phyloP scores from a whole-genome alignment of 1,140 invertebrate genomes.

The Psix sp. region DNA sequence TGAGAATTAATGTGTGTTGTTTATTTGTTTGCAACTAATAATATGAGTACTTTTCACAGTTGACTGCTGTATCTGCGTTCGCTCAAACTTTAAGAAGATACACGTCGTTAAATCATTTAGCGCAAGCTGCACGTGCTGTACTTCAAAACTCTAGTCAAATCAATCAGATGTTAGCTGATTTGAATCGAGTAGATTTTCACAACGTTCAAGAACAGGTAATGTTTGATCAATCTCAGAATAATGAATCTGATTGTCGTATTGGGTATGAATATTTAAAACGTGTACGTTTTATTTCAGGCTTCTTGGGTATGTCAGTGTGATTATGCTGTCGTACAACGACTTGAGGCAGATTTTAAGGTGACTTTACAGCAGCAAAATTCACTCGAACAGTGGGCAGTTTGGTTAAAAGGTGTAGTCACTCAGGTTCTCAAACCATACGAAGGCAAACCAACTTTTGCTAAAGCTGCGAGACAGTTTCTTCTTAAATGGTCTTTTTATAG shows the following conservation, averaged over 20 bases:
- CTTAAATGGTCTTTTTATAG: constrained; percentile 99
- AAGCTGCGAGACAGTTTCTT: constrained; percentile 94
- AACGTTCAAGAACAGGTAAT: constrained; percentile 91
- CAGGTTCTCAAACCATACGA: constrained; percentile 92
- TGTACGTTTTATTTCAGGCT: constrained; percentile 78
- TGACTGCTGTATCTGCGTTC: constrained; percentile 91
- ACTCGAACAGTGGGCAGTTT: constrained; percentile 97
- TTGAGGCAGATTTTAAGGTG: constrained; percentile 96
- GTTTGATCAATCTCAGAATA: not conserved
- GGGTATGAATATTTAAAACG: no score
- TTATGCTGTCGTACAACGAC: constrained; percentile 87
- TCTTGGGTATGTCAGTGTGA: constrained; percentile 99
- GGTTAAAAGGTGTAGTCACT: constrained; percentile 95
- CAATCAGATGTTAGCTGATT: constrained; percentile 96
- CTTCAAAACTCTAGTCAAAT: constrained; percentile 97
- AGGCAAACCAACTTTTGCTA: constrained; percentile 90
- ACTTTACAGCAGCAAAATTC: constrained; percentile 95
- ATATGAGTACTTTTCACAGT: constrained; percentile 59
- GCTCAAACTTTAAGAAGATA: constrained; percentile 96
- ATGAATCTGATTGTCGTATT: not conserved
- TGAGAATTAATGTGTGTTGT: constrained; percentile 6
- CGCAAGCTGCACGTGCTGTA: constrained; percentile 96
- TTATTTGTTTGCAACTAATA: not conserved
- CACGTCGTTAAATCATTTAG: constrained; percentile 98
- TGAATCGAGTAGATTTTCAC: constrained; percentile 97